A percentile compares a stretch with the other conserved stretches of the same genome.
Conservation (phyloP, 2,888 invertebrate species). For the Hoplodrina ambigua region DNA sequence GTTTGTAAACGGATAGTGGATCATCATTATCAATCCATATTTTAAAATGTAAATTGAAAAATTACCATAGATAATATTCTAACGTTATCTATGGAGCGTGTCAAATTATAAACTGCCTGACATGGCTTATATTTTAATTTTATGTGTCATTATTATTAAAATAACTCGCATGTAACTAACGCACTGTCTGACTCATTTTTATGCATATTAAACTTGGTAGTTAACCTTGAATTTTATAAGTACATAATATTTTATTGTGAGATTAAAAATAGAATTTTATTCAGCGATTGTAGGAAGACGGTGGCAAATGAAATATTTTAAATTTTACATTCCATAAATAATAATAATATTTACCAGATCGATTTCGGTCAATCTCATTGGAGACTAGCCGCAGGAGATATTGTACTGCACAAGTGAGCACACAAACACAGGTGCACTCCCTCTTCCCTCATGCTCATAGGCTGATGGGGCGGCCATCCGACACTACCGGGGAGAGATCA, state of each 20-base stretch:
- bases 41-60: conserved; percentile 42
- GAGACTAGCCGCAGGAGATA: too few species aligned
- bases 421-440: too few species aligned
- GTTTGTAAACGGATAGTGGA: not conserved
- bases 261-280: conserved; percentile 13
- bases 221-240: conserved; percentile 46
- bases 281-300: conserved; percentile 4
- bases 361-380: too few species aligned
- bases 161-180: conserved; percentile 22
- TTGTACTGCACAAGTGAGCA: too few species aligned
- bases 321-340: not conserved
- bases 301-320: conserved; percentile 12
- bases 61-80: conserved; percentile 36
- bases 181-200: conserved; percentile 37
- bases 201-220: conserved; percentile 30
- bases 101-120: conserved; percentile 11
- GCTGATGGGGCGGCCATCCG: too few species aligned
- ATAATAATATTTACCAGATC: too few species aligned
- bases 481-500: too few species aligned
- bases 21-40: conserved; percentile 24
- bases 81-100: conserved; percentile 9
- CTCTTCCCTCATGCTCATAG: too few species aligned
- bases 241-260: conserved; percentile 1
- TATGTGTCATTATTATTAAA: conserved; percentile 19
- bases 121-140: conserved; percentile 10